A percentile compares a stretch with the other conserved stretches of the same genome.
Evolutionary conservation across 2,888 invertebrate genomes (phyloP).

Genomic region (Amorpha juglandis): DNA sequence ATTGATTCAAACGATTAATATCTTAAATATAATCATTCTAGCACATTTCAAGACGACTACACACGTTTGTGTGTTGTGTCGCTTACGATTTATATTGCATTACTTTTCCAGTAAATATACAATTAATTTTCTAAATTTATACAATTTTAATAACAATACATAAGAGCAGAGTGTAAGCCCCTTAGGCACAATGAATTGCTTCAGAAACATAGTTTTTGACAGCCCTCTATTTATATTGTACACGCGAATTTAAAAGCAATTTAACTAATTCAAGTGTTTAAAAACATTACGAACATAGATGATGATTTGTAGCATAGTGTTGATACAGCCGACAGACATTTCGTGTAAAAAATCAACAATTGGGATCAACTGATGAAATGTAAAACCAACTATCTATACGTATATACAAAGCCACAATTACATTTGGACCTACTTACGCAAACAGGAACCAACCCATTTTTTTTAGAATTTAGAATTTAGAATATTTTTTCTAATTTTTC

Average conservation of each 20-base stretch:
- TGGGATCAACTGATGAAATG: no score
- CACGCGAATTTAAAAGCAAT: neutral
- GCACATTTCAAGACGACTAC: neutral
- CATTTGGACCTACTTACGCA: no score
- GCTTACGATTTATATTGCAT: neutral
- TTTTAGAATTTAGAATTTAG: no score
- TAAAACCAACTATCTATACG: no score
- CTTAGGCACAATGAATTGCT: slow-evolving; percentile 11
- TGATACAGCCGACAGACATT: no score
- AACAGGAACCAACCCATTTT: no score
- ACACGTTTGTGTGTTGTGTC: neutral
- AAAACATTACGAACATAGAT: no score
- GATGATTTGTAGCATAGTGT: no score
- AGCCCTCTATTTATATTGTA: neutral
- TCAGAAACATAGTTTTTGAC: slow-evolving; percentile 1
- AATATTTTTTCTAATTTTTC: no score
- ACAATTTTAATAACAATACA: slow-evolving; percentile 10
- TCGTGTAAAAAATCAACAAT: no score
- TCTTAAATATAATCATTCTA: slow-evolving; percentile 4
- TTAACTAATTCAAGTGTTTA: no score
- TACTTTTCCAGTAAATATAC: neutral
- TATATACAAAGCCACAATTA: no score
- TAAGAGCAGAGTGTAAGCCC: slow-evolving; percentile 8
- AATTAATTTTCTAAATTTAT: slow-evolving; percentile 5
- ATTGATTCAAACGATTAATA: neutral